Base-by-base conservation (phyloP, 2,888 invertebrate species). In the Hypolimnas misippus region DNA sequence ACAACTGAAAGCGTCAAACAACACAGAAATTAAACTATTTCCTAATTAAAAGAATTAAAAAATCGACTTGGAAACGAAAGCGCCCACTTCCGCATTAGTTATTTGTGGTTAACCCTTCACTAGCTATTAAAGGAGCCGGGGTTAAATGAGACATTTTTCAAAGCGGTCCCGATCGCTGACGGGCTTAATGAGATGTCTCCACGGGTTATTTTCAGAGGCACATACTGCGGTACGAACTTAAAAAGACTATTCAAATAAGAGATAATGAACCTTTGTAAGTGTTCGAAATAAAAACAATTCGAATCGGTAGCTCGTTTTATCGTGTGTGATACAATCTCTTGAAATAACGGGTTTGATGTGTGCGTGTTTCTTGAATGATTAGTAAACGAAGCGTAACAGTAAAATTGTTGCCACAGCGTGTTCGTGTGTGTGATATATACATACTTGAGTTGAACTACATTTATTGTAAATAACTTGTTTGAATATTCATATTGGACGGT, bases 131-230 rank as follows among this genome's bases (percentile, higher is more conserved):
- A 79, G 87, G 88, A 86, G 83, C 78, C 72, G 84, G 90, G 91
- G 90, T 91, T 89, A 91, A 91, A 90, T 87, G 89, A 86, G 86
- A 90, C 87, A 90, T 92, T 89, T 89, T 84, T 92, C 91, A 92
- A 88, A 89, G 86, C 83, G 79, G 63, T 63, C 67, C 63, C 73
- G 75, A 81, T 78, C 82, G 81, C 83, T 87, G 89, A 88, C 89
- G 81, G 78, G 76, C 86, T 85, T 91, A 92, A 92, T 92, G 92
- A 91, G 88, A 89, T 88, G 89, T 89, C 87, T 85, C 83, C 84
- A 81, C 75, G 81, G 79, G 86, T 76, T 92, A 91, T 92, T 92
- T 90, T 88, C 83, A 87, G 90, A 79, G 70, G 74, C 74, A 46
- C 21, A 49, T 29, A 49, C 79, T 77, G 75, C 81, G 78, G 78